These are phyloP conservation scores for Pyxicephalus adspersus DNA, from an alignment of 2,113 vertebrate species.

Conservation along the genomic window DNA sequence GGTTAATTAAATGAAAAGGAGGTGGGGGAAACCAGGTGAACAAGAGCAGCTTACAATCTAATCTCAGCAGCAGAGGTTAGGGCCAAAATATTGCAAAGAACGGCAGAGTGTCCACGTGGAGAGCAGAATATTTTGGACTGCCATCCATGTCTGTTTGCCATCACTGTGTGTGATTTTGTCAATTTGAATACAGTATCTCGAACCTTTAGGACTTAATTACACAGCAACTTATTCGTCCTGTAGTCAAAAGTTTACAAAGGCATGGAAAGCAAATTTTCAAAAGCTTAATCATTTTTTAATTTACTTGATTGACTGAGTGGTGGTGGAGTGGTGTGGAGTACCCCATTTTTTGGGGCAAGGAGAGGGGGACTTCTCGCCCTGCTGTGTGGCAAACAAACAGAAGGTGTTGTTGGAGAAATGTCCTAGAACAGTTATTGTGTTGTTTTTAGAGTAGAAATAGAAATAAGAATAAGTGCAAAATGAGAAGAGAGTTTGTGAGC, in stretches of 20 bases:
- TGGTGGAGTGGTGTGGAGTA: conserved; percentile 2
- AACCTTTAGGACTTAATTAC: conserved; percentile 24
- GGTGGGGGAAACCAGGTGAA: not conserved
- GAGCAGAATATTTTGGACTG: conserved; percentile 45
- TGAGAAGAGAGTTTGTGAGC: conserved; percentile 39
- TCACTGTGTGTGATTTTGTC: conserved; percentile 56
- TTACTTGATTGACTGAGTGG: conserved; percentile 21
- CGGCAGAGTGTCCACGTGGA: conserved; percentile 14
- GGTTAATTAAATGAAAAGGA: conserved; percentile 33
- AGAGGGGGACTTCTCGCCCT: conserved; percentile 44
- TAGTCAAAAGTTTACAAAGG: conserved; percentile 17
- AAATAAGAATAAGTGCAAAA: conserved; percentile 6
- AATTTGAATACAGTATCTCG: conserved; percentile 39
- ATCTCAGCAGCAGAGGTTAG: not conserved
- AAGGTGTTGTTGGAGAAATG: conserved; percentile 30
- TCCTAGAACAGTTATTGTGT: conserved; percentile 44
- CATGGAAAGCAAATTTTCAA: conserved; percentile 24
- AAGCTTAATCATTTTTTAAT: conserved; percentile 26
- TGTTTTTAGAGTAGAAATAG: conserved; percentile 23
- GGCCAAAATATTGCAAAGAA: conserved; percentile 8
- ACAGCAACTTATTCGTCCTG: conserved; percentile 33
- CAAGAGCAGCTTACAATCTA: conserved; percentile 47
- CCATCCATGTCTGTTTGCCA: conserved; percentile 54
- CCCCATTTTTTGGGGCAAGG: conserved; percentile 44
- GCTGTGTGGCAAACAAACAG: conserved; percentile 47